Base-by-base conservation (phyloP, 2,888 invertebrate genomes). In the Stenotaenia linearis region DNA sequence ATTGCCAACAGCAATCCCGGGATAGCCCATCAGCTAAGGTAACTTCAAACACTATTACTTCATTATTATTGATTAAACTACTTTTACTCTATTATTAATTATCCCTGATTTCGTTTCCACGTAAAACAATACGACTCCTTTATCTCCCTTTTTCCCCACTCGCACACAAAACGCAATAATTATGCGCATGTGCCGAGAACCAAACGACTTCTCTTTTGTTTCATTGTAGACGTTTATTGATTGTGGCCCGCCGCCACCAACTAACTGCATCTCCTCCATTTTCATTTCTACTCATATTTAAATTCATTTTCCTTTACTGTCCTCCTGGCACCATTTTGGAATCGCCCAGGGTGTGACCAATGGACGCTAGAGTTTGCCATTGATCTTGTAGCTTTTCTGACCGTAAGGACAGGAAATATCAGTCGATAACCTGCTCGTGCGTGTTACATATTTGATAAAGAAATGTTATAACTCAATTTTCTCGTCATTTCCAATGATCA, bases 21-120 rank as follows among this genome's bases (percentile, higher is more conserved):
- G 69, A 69, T 28, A 69, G 69, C 69, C 69, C 69, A 69, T 69
- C 69, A 69, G 69, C 69, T 69, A 69, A 69, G 69, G 69, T 69
- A 69, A 5, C 21, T 4, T 56, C 32, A 50, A 18, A 1, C 18
- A n/a, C n/a, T 18, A 50, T 50, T 50, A 50, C 18, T 50, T 50
- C 50, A 21, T 50, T 50, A 50, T 50, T 50, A 50, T 50, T 50
- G 50, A 50, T 50, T 50, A 50, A n/a, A 50, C 50, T 18, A 50
- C 50, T 50, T 18, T 18, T 1, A n/a, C 50, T 50, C 7, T n/a
- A 50, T 50, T 50, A 50, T 50, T 50, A 50, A 5, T 50, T 18
- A 50, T 50, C 50, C 1, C 50, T 50, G 50, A 50, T 50, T 50
- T n/a, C 50, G 18, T 7, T 50, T 50, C 4, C 18, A 50, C n/a